Percentiles rank a stretch among this genome's conserved stretches.
Conservation (phyloP, 1,140 invertebrate species). For the Eufriesea mexicana region DNA sequence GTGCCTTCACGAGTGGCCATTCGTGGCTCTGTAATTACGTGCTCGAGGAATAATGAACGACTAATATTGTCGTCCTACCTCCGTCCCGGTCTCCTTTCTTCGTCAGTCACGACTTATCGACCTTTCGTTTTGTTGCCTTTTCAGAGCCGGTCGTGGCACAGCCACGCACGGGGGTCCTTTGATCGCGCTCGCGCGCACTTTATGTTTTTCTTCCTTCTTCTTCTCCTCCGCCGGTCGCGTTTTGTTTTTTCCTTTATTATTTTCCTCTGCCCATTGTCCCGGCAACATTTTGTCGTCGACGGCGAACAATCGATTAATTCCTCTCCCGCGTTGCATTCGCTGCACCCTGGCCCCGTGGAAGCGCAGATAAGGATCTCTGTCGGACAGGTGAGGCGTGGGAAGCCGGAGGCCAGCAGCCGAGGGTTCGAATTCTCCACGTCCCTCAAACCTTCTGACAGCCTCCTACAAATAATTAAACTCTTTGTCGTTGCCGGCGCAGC, state of each 20-base stretch:
- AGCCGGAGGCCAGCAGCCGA: constrained; percentile 27
- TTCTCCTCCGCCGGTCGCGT: background rate
- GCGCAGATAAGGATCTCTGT: constrained; percentile 62
- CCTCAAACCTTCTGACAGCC: constrained; percentile 49
- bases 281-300: constrained; percentile 53
- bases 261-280: constrained; percentile 52
- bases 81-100: constrained; percentile 20
- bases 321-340: constrained; percentile 4
- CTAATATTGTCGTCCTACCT: constrained; percentile 76
- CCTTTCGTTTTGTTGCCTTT: constrained; percentile 76
- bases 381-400: constrained; percentile 69
- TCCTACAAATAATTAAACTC: constrained; percentile 54
- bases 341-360: constrained; percentile 16
- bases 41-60: constrained; percentile 77
- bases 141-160: constrained; percentile 55
- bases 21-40: constrained; percentile 73
- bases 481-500: constrained; percentile 41
- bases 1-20: constrained; percentile 76
- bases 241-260: constrained; percentile 40
- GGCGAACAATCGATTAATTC: constrained; percentile 51
- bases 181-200: constrained; percentile 53
- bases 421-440: constrained; percentile 38
- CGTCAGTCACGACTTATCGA: constrained; percentile 75
- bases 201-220: background rate
- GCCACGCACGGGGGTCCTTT: constrained; percentile 65